Conservation (phyloP, 2,797 vertebrate genomes). For the Diglossa cyanea region DNA sequence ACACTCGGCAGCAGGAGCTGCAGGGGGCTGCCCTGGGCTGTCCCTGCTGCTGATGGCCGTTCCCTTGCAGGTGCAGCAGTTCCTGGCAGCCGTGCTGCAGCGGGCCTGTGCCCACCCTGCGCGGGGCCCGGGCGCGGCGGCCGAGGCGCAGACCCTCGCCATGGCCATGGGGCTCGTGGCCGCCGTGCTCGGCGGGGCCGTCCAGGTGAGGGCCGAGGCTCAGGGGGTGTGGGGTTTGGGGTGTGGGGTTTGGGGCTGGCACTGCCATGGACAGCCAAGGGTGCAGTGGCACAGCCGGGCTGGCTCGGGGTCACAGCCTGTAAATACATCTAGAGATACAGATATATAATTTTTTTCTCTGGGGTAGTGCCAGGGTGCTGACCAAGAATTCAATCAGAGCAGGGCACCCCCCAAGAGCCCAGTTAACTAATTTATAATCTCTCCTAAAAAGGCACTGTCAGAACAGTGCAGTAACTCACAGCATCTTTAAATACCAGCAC, state of each 20-base stretch:
- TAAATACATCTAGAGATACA: rapidly evolving
- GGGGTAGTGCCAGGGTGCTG: rapidly evolving
- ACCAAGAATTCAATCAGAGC: not conserved
- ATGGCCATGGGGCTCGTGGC: slow-evolving; percentile 92
- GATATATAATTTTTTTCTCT: not conserved
- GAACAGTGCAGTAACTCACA: not conserved
- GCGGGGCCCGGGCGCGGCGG: slow-evolving; percentile 40
- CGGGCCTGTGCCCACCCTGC: slow-evolving; percentile 80
- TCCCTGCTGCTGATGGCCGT: not conserved
- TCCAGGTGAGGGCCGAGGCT: slow-evolving; percentile 76
- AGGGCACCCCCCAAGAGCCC: not conserved
- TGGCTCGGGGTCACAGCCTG: rapidly evolving
- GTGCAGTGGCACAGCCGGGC: not conserved
- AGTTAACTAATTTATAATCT: not conserved
- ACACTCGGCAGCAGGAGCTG: rapidly evolving
- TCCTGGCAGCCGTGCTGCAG: slow-evolving; percentile 83
- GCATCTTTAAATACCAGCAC: not conserved
- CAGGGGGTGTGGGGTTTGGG: rapidly evolving
- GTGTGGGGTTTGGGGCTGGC: rapidly evolving
- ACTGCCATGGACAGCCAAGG: rapidly evolving
- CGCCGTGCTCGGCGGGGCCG: slow-evolving; percentile 83
- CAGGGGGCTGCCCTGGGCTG: rapidly evolving
- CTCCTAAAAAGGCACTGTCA: not conserved
- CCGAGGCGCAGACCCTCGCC: slow-evolving; percentile 87
- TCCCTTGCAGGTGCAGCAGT: slow-evolving; percentile 84